Evolutionary conservation across 2,888 invertebrate species (phyloP).

Genomic region (Pogonocherus hispidulus): DNA sequence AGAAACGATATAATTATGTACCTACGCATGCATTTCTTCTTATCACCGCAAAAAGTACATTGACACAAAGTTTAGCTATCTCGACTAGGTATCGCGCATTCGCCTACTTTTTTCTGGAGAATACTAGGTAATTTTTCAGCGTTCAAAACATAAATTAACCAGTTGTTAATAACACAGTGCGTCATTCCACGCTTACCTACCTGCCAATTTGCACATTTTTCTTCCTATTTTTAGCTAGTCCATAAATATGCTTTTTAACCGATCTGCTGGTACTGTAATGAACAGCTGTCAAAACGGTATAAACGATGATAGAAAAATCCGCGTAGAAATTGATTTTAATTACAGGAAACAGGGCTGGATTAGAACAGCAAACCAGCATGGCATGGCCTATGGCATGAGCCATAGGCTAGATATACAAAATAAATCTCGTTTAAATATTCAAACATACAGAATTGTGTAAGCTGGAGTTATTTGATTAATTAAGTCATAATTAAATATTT

Average conservation of each 20-base stretch:
- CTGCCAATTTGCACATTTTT: constrained; percentile 14
- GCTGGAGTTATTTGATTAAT: too few species aligned
- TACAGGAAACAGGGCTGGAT: background rate
- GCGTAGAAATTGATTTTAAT: background rate
- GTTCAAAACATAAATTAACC: background rate
- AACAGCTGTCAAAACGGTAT: constrained; percentile 3
- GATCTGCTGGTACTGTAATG: constrained; percentile 1
- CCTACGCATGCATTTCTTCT: background rate
- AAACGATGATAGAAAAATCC: background rate
- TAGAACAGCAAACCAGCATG: too few species aligned
- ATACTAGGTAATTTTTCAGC: background rate
- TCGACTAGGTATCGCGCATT: background rate
- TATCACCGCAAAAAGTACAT: background rate
- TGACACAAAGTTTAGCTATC: background rate
- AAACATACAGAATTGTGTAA: too few species aligned
- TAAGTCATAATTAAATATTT: too few species aligned
- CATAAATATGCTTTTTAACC: constrained; percentile 2
- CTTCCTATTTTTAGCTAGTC: background rate
- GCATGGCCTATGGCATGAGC: too few species aligned
- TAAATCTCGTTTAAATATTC: too few species aligned
- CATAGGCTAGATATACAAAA: too few species aligned
- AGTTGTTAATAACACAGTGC: background rate
- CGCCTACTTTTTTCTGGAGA: background rate
- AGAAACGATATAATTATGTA: too few species aligned
- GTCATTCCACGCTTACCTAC: constrained; percentile 6